Evolutionary conservation across 2,888 invertebrate species (phyloP).

Genomic region (Leptopilina drosophilae): DNA sequence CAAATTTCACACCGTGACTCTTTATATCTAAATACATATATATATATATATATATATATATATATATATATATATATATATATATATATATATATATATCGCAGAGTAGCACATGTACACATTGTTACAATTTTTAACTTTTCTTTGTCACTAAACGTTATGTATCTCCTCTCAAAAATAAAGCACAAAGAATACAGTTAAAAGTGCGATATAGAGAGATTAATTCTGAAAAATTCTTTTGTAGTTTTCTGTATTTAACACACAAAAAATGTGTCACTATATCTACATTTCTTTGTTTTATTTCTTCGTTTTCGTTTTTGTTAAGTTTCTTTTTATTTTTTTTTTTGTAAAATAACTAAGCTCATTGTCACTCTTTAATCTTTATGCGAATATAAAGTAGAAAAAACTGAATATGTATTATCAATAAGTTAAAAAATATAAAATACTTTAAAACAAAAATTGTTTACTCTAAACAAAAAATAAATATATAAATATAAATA

Average conservation of each 20-base stretch:
- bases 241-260: neutral
- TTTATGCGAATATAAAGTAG: too few species aligned
- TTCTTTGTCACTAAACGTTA: slow-evolving; percentile 6
- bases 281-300: neutral
- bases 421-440: too few species aligned
- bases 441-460: neutral
- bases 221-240: slow-evolving; percentile 1
- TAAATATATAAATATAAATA: too few species aligned
- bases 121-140: slow-evolving; percentile 1
- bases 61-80: neutral
- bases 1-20: slow-evolving; percentile 1
- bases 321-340: too few species aligned
- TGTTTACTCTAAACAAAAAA: neutral
- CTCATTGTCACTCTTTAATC: neutral
- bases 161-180: neutral
- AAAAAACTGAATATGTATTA: neutral
- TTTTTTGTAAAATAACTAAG: neutral
- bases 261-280: neutral
- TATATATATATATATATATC: too few species aligned
- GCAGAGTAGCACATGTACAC: neutral
- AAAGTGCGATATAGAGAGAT: neutral
- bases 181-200: neutral
- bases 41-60: neutral
- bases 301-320: too few species aligned
- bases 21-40: neutral